These are phyloP conservation scores for Callopanchax toddi DNA, from an alignment of 2,113 vertebrate genomes.

Conservation along the genomic window DNA sequence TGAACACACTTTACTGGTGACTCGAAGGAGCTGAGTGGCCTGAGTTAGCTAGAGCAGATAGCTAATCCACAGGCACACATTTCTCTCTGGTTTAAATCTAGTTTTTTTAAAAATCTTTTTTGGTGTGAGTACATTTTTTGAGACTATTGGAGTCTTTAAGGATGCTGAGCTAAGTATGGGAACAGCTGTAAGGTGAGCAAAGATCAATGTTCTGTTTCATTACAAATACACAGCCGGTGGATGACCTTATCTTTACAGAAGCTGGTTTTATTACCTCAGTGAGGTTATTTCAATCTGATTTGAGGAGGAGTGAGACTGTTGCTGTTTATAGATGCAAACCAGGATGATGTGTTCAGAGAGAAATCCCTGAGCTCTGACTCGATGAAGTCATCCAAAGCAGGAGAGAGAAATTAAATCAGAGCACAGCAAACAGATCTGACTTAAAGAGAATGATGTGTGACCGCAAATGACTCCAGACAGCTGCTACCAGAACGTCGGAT, in stretches of 20 bases:
- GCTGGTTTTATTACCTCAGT: neutral
- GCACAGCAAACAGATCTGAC: slow-evolving; percentile 10
- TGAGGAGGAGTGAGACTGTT: slow-evolving; percentile 18
- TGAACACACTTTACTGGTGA: slow-evolving; percentile 28
- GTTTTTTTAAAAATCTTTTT: slow-evolving; percentile 14
- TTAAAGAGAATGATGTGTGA: neutral
- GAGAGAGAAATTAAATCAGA: neutral
- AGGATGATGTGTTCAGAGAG: slow-evolving; percentile 39
- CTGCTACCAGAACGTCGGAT: neutral
- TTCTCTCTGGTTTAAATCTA: slow-evolving; percentile 19
- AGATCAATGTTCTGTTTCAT: slow-evolving; percentile 8
- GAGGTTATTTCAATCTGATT: slow-evolving; percentile 9
- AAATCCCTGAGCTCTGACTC: slow-evolving; percentile 36
- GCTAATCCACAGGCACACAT: slow-evolving; percentile 7
- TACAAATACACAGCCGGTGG: slow-evolving; percentile 1
- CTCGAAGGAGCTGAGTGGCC: slow-evolving; percentile 28
- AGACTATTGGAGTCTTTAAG: slow-evolving; percentile 48
- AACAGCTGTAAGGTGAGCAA: slow-evolving; percentile 79
- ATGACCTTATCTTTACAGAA: slow-evolving; percentile 4
- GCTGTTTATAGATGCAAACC: slow-evolving; percentile 26
- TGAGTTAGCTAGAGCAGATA: slow-evolving; percentile 26
- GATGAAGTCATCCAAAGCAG: slow-evolving; percentile 44
- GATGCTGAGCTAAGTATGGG: slow-evolving; percentile 76
- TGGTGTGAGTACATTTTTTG: slow-evolving; percentile 13
- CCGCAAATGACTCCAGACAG: slow-evolving; percentile 5